Evolutionary conservation across 2,888 invertebrate genomes (phyloP), one percentile per base, ranked within the genome.

Genomic region (Boloria euphrosyne): DNA sequence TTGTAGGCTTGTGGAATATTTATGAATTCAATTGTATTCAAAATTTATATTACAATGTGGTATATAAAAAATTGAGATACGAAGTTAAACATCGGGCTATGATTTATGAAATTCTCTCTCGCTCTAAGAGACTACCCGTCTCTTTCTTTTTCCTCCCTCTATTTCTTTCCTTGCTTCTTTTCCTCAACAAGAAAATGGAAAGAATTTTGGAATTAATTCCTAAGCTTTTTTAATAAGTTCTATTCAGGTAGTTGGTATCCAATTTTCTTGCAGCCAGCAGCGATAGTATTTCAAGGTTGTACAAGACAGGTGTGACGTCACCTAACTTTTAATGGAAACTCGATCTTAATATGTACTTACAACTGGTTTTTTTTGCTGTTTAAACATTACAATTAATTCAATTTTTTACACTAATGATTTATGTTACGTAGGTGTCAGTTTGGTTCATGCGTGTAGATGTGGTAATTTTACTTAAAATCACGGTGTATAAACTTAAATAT

Each of bases 231-330:
- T 38, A 10, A 10, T 22, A 57, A 27, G 17, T 54, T 57, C 4
- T 38, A 16, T 4, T 3, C 46, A 46, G n/a, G n/a, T 14, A 14
- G 22, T 1, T 44, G 43, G n/a, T 44, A 44, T 18, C 16, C 10
- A 57, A n/a, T 46, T 44, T 6, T 6, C 7, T 7, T 31, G 31
- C 31, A 7, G 31, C 4, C 5, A 57, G 18, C 4, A 10, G 22
- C 22, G 22, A 44, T 46, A 38, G 17, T 59, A 49, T 59, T 50
- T 31, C 59, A 59, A 59, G 59, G 59, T 50, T 59, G 13, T 59
- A n/a, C 22, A 27, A 16, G 7, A 31, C 49, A 17, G 4, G 22
- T 59, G 31, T 59, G 31, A 59, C 59, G 47, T 49, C 59, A 49
- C 7, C 31, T 13, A 17, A 50, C 59, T 38, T 59, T 49, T 38